These are phyloP conservation scores for Vulpes ferrilata DNA, from an alignment of 2,113 vertebrate genomes.

Conservation along the genomic window DNA sequence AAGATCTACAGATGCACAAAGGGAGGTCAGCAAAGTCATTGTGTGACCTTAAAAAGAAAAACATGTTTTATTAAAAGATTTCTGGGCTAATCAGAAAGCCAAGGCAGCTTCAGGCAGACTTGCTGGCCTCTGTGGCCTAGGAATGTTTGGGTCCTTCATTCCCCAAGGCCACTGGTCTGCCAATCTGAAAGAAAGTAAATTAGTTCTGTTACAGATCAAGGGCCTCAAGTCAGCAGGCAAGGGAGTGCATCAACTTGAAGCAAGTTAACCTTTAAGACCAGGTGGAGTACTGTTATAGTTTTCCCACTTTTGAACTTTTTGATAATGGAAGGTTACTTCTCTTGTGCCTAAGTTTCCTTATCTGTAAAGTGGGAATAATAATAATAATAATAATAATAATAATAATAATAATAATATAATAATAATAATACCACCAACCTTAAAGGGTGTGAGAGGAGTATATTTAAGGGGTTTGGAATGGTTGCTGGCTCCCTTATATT, in stretches of 20 bases:
- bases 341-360: not conserved
- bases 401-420: conserved; percentile 4
- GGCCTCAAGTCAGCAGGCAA: not conserved
- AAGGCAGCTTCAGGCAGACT: not conserved
- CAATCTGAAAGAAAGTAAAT: not conserved
- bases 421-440: not conserved
- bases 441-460: not conserved
- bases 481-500: too few relatives aligned
- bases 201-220: not conserved
- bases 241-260: not conserved
- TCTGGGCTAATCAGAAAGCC: not conserved
- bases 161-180: not conserved
- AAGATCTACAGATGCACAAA: not conserved
- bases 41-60: not conserved
- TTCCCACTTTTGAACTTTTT: not conserved
- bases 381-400: not conserved
- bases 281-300: not conserved
- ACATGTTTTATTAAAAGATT: not conserved
- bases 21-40: not conserved
- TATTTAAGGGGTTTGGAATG: not conserved
- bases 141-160: not conserved
- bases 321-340: not conserved
- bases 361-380: not conserved
- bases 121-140: not conserved
- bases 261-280: not conserved